These are phyloP conservation scores for Sylvia atricapilla DNA, from an alignment of 2,113 vertebrate genomes.

Conservation along the genomic window DNA sequence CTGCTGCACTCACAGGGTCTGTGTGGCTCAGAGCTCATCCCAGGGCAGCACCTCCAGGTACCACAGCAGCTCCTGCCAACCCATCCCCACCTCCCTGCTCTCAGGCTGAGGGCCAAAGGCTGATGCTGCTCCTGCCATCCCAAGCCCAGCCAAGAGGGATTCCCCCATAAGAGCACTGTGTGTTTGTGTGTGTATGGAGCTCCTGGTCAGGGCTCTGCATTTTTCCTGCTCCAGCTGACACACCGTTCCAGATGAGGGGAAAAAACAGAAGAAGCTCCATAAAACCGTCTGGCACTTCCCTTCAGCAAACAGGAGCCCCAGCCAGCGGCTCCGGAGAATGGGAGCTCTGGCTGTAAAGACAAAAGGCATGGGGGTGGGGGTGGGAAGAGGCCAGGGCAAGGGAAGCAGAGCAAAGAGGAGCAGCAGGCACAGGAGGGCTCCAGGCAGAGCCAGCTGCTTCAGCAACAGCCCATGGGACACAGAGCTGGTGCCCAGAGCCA, in stretches of 20 bases:
- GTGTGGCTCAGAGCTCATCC: background rate
- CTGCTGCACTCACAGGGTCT: background rate
- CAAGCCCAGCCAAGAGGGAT: background rate
- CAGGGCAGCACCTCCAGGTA: background rate
- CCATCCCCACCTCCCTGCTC: background rate
- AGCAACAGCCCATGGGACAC: rapidly evolving
- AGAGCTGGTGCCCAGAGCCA: background rate
- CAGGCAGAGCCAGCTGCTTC: background rate
- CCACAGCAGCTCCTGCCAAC: rapidly evolving
- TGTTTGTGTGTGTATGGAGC: background rate
- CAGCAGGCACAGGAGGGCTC: background rate
- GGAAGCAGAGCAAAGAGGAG: background rate
- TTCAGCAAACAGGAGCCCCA: constrained; percentile 14
- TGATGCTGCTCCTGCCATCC: background rate
- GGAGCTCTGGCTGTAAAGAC: constrained; percentile 8
- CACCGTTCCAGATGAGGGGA: background rate
- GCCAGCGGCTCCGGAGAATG: background rate
- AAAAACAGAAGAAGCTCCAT: constrained; percentile 8
- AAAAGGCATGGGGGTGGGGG: background rate
- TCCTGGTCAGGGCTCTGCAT: background rate
- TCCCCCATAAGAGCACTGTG: background rate
- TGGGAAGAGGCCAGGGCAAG: constrained; percentile 18
- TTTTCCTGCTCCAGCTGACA: background rate
- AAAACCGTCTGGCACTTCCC: constrained; percentile 4
- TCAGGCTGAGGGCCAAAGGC: background rate